Evolutionary conservation across 92 coral and sea anemone species (phyloP), one percentile per base, ranked within the genome.

Genomic region (Heteractis magnifica): DNA sequence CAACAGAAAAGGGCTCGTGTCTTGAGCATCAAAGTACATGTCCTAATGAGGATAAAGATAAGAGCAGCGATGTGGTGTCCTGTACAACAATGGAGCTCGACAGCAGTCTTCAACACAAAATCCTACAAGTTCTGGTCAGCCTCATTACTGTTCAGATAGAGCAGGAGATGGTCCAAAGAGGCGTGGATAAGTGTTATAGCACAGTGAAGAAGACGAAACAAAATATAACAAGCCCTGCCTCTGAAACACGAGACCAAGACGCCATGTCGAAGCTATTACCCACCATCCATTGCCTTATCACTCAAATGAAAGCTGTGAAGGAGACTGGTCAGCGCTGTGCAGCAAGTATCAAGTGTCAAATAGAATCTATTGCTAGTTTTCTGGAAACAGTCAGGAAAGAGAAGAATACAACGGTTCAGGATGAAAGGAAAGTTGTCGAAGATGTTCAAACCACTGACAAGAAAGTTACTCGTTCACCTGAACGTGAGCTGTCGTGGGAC

Each of bases 401-500:
- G 19, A 62, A 1, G 18, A 18, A 1, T 62, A 68, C 49, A 23
- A 26, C 8, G 4, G 16, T 68, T 52, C 44, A 52, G 0, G 64
- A 76, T 76, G 60, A 10, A 49, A 19, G 1, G 13, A 71, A 71
- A 8, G 11, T 8, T 77, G 4, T 0, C 72, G 21, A 65, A 65
- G 72, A 65, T n/a, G 6, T 12, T 21, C 21, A 18, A 18, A 7
- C 19, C 72, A 18, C 60, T 4, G 79, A 73, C 14, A 88, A 65
- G 55, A 75, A 16, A 12, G 80, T 7, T 26, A 26, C 48, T 10
- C 73, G 73, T 14, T 26, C 73, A 23, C n/a, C 82, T 76, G 58
- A 77, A 59, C 50, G 94, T 88, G 65, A 68, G 12, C 80, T 93
- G 83, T 87, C 98, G 6, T 93, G 98, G 98, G 98, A 93, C 58